Percentiles rank a stretch among this genome's conserved stretches.
Conservation (phyloP, 2,888 invertebrate genomes). For the Diploptera punctata region DNA sequence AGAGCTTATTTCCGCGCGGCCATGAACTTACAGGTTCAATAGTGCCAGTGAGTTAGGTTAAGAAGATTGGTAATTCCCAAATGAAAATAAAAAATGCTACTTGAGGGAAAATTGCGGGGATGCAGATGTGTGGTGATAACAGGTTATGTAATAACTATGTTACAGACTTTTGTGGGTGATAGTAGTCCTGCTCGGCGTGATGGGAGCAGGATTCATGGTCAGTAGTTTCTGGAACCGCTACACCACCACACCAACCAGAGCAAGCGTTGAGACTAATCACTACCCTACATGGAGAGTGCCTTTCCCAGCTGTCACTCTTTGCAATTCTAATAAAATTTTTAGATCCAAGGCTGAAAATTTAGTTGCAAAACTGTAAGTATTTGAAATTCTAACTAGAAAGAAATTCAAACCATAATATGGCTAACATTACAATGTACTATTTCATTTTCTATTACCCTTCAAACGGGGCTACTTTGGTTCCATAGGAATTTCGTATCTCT, state of each 20-base stretch:
- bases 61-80: too few species aligned
- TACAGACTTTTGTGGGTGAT: slow-evolving; percentile 39
- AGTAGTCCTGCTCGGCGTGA: slow-evolving; percentile 36
- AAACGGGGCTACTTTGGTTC: too few species aligned
- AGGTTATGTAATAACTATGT: too few species aligned
- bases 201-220: slow-evolving; percentile 38
- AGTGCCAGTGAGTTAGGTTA: too few species aligned
- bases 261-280: slow-evolving; percentile 40
- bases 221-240: slow-evolving; percentile 36
- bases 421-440: too few species aligned
- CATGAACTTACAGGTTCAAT: too few species aligned
- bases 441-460: too few species aligned
- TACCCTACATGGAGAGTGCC: slow-evolving; percentile 38
- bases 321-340: slow-evolving; percentile 41
- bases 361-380: slow-evolving; percentile 21
- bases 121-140: too few species aligned
- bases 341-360: slow-evolving; percentile 31
- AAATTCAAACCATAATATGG: neutral
- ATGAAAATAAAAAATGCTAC: too few species aligned
- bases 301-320: slow-evolving; percentile 43
- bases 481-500: too few species aligned
- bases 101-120: too few species aligned
- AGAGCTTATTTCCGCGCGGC: too few species aligned
- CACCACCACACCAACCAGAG: slow-evolving; percentile 35
- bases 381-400: neutral